These are phyloP conservation scores for Strix aluco DNA, from an alignment of 2,113 vertebrate species.

Conservation along the genomic window DNA sequence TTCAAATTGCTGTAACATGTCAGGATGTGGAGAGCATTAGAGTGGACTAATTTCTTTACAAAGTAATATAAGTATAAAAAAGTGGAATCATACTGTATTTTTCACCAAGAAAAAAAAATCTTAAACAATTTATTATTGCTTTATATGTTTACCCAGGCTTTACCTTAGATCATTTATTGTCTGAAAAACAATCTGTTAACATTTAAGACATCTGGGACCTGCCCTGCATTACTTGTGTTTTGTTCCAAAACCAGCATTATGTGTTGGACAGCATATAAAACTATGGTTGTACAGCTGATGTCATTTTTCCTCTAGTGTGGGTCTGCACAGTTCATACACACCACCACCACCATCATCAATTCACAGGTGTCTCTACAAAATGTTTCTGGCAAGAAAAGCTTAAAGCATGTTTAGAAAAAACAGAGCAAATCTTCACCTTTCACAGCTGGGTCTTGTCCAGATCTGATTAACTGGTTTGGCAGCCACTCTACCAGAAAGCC, in stretches of 20 bases:
- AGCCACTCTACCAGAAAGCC: neutral
- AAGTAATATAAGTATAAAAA: neutral
- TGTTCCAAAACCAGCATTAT: neutral
- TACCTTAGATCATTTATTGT: neutral
- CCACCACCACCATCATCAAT: neutral
- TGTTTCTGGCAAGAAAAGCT: neutral
- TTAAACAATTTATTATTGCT: neutral
- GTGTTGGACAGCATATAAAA: neutral
- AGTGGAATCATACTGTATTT: neutral
- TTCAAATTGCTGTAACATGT: neutral
- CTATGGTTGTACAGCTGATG: neutral
- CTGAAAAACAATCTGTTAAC: neutral
- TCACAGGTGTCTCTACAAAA: neutral
- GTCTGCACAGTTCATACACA: neutral
- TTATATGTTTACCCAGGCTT: neutral
- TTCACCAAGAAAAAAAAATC: neutral
- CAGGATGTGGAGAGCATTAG: neutral
- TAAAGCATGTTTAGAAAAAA: neutral
- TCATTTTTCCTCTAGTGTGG: neutral
- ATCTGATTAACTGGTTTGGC: slow-evolving; percentile 19
- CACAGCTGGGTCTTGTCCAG: neutral
- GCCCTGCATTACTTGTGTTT: neutral
- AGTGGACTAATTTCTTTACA: neutral
- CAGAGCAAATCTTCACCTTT: slow-evolving; percentile 13
- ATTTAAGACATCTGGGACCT: neutral